These are phyloP conservation scores for Parapristionchus giblindavisi DNA, from an alignment of 2,888 invertebrate species.

Conservation along the genomic window DNA sequence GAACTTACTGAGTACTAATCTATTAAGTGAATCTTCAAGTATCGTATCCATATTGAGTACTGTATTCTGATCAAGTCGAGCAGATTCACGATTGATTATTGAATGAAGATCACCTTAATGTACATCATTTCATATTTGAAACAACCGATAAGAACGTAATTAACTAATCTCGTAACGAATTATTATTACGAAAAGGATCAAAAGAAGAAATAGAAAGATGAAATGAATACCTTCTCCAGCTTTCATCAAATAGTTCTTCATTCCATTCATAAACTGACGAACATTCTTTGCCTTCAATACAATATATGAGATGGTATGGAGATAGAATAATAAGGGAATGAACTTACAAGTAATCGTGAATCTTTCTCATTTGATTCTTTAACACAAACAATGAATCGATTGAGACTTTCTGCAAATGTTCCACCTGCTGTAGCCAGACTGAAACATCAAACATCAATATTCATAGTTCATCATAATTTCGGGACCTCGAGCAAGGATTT, in stretches of 20 bases:
- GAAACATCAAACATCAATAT: conserved; percentile 21
- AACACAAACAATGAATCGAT: conserved; percentile 64
- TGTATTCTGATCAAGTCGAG: conserved; percentile 86
- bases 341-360: conserved; percentile 43
- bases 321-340: background rate
- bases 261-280: conserved; percentile 87
- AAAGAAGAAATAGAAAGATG: conserved; percentile 1
- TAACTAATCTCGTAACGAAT: too few relatives aligned
- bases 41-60: conserved; percentile 94
- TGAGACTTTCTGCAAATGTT: conserved; percentile 38
- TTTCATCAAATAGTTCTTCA: conserved; percentile 96
- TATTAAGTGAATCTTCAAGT: conserved; percentile 91
- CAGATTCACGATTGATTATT: conserved; percentile 86
- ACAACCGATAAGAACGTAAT: too few relatives aligned
- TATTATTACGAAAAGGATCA: too few relatives aligned
- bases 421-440: conserved; percentile 36
- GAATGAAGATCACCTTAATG: conserved; percentile 80
- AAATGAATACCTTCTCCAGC: conserved; percentile 84
- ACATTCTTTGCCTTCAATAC: conserved; percentile 57
- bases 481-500: background rate
- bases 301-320: background rate
- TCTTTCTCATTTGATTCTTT: conserved; percentile 63
- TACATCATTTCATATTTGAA: background rate
- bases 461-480: background rate
- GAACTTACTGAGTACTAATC: conserved; percentile 79